Conservation (phyloP, 2,888 invertebrate genomes). For the Epistrophe eligans region DNA sequence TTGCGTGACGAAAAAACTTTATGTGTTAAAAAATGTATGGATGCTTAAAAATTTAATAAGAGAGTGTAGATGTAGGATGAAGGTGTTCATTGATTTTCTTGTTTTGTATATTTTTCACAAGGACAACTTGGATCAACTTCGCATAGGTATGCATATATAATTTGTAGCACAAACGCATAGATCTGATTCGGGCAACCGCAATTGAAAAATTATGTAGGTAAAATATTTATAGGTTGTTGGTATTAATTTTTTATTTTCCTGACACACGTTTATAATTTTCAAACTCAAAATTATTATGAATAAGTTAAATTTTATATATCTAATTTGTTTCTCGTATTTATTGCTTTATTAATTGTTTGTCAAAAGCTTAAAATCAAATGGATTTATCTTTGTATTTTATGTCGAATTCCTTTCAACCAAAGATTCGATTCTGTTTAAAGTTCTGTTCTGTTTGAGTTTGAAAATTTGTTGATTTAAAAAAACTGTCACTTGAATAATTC, state of each 20-base stretch:
- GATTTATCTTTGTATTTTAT: too few relatives aligned
- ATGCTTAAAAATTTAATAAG: slow-evolving; percentile 47
- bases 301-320: too few relatives aligned
- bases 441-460: too few relatives aligned
- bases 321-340: too few relatives aligned
- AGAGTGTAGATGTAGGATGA: slow-evolving; percentile 26
- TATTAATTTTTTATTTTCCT: neutral
- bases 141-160: slow-evolving; percentile 38
- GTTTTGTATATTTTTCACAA: slow-evolving; percentile 35
- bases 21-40: slow-evolving; percentile 51
- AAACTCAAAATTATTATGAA: too few relatives aligned
- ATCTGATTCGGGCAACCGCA: slow-evolving; percentile 1
- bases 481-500: too few relatives aligned
- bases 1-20: slow-evolving; percentile 50
- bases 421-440: too few relatives aligned
- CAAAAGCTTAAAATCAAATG: too few relatives aligned
- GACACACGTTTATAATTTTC: too few relatives aligned
- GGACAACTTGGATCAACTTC: slow-evolving; percentile 29
- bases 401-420: too few relatives aligned
- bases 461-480: too few relatives aligned
- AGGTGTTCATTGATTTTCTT: slow-evolving; percentile 48
- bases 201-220: neutral
- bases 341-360: too few relatives aligned
- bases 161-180: slow-evolving; percentile 19
- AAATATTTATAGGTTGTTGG: neutral